Conservation (phyloP, 2,888 invertebrate species). For the Acrocera orbiculus region DNA sequence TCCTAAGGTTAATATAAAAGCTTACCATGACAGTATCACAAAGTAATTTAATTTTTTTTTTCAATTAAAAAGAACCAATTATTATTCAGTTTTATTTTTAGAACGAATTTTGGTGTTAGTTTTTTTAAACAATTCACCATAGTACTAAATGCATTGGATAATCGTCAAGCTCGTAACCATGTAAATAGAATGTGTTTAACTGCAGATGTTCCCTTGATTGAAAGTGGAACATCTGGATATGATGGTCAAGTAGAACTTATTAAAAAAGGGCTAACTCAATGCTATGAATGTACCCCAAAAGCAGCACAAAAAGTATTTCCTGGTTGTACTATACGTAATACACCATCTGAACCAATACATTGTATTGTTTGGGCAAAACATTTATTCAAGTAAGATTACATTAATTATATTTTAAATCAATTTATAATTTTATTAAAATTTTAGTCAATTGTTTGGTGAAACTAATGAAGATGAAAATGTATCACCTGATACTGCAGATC, state of each 20-base stretch:
- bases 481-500: constrained; percentile 91
- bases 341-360: constrained; percentile 96
- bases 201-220: constrained; percentile 82
- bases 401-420: constrained; percentile 1
- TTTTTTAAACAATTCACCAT: constrained; percentile 84
- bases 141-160: constrained; percentile 94
- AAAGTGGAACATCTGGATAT: constrained; percentile 95
- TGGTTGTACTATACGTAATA: constrained; percentile 97
- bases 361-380: constrained; percentile 99
- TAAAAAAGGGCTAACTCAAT: constrained; percentile 74
- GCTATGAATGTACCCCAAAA: constrained; percentile 93
- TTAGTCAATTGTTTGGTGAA: constrained; percentile 90
- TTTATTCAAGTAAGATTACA: constrained; percentile 68
- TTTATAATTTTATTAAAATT: constrained; percentile 13
- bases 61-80: too few species aligned
- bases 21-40: constrained; percentile 86
- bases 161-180: constrained; percentile 89
- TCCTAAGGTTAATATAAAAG: constrained; percentile 70
- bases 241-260: constrained; percentile 88
- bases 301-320: constrained; percentile 85
- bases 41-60: constrained; percentile 39
- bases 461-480: constrained; percentile 94
- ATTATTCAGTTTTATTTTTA: constrained; percentile 31
- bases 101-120: constrained; percentile 71
- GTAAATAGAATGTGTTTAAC: constrained; percentile 98